These are phyloP conservation scores for Archivesica marissinica DNA, from an alignment of 1,140 invertebrate species.

Conservation along the genomic window DNA sequence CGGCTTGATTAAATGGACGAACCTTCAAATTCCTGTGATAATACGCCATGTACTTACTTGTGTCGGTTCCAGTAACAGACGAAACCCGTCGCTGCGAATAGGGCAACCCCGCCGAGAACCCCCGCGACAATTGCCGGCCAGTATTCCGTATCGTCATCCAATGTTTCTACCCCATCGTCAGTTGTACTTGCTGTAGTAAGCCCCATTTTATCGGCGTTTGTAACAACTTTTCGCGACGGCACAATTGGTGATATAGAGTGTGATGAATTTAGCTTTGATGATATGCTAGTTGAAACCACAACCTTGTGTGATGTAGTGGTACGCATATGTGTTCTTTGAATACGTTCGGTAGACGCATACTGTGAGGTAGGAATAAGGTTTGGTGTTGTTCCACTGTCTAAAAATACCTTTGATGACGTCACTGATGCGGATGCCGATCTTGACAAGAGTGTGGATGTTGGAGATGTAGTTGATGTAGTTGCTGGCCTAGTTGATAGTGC, in stretches of 20 bases:
- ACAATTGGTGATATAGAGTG: too few species aligned
- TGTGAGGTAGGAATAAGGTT: background rate
- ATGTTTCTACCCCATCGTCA: background rate
- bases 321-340: background rate
- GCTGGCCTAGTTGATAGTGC: background rate
- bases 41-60: constrained; percentile 47
- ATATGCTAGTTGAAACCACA: background rate
- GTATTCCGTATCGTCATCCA: background rate
- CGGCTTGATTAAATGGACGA: too few species aligned
- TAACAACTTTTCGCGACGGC: too few species aligned
- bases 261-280: too few species aligned
- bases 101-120: constrained; percentile 22
- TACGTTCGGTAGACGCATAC: background rate
- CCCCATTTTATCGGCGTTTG: background rate
- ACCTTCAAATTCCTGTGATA: too few species aligned
- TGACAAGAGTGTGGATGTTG: background rate
- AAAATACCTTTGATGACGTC: background rate
- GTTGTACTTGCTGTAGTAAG: background rate
- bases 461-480: background rate
- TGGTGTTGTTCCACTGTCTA: background rate
- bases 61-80: constrained; percentile 41
- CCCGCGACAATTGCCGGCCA: constrained; percentile 34
- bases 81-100: background rate
- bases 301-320: background rate
- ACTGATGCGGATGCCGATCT: background rate